A percentile compares a stretch with the other conserved stretches of the same genome.
These are phyloP conservation scores for Heteromyza rotundicornis DNA, from an alignment of 2,888 invertebrate genomes.

Conservation along the genomic window DNA sequence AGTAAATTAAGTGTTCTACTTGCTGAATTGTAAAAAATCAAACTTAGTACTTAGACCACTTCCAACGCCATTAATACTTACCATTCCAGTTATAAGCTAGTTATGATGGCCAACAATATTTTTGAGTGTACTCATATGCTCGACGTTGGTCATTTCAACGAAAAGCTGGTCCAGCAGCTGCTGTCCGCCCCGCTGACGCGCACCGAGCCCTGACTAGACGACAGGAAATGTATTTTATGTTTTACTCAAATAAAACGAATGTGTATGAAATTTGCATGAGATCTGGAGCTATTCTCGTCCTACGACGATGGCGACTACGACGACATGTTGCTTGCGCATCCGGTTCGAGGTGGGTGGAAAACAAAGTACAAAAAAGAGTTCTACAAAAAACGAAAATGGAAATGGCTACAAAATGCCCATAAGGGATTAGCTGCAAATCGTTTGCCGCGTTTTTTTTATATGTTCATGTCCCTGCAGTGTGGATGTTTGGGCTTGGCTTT, in stretches of 20 bases:
- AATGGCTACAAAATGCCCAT: constrained; percentile 59
- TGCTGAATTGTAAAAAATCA: too few relatives aligned
- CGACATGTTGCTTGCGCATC: constrained; percentile 39
- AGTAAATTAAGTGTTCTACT: too few relatives aligned
- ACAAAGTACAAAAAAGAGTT: constrained; percentile 13
- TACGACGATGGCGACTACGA: constrained; percentile 31
- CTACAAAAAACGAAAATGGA: constrained; percentile 28
- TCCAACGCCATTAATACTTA: too few relatives aligned
- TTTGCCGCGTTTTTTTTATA: constrained; percentile 31
- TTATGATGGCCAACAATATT: too few relatives aligned
- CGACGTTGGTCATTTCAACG: constrained; percentile 13
- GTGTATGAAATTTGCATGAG: constrained; percentile 60
- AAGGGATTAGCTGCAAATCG: constrained; percentile 60
- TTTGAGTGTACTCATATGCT: background rate
- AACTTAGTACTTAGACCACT: too few relatives aligned
- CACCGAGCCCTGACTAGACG: constrained; percentile 46
- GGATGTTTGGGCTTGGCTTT: constrained; percentile 1
- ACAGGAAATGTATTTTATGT: constrained; percentile 60
- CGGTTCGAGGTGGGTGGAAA: background rate
- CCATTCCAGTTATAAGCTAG: too few relatives aligned
- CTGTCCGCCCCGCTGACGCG: background rate
- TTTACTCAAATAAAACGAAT: constrained; percentile 36
- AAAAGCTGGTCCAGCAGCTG: constrained; percentile 6
- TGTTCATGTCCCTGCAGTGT: constrained; percentile 6
- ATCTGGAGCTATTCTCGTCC: constrained; percentile 27